These are phyloP conservation scores for Tyrannus savana DNA, from an alignment of 2,113 vertebrate species.

Conservation along the genomic window DNA sequence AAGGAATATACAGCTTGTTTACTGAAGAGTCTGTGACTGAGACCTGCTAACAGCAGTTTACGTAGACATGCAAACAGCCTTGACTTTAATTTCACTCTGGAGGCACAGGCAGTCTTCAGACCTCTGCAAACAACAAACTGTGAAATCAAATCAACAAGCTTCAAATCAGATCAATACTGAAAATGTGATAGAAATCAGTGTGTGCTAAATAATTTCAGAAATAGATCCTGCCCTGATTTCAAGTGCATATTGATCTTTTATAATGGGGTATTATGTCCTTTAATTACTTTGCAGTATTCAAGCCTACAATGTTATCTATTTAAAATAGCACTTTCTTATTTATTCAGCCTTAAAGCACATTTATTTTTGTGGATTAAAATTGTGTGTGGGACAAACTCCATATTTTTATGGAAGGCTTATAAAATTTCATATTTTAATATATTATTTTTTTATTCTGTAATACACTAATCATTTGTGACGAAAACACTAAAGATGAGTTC, in stretches of 20 bases:
- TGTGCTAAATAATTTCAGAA: conserved; percentile 23
- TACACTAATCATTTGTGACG: background rate
- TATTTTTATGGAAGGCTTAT: background rate
- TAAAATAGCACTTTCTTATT: background rate
- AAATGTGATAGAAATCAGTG: conserved; percentile 53
- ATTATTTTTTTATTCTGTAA: background rate
- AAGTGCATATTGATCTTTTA: conserved; percentile 26
- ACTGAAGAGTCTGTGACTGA: conserved; percentile 3
- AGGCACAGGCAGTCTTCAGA: background rate
- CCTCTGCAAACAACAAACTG: background rate
- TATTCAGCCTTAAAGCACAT: background rate
- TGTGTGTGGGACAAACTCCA: background rate
- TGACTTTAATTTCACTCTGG: conserved; percentile 47
- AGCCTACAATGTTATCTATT: background rate
- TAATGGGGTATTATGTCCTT: conserved; percentile 12
- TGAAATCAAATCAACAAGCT: conserved; percentile 14
- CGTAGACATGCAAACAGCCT: background rate
- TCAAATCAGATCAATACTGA: conserved; percentile 52
- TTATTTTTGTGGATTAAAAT: background rate
- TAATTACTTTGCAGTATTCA: conserved; percentile 50
- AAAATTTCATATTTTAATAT: background rate
- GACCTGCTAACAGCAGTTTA: conserved; percentile 21
- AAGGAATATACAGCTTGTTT: background rate
- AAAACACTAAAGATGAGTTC: background rate
- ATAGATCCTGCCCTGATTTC: conserved; percentile 9